These are phyloP conservation scores for Nerophis lumbriciformis DNA, from an alignment of 2,113 vertebrate genomes.

Conservation along the genomic window DNA sequence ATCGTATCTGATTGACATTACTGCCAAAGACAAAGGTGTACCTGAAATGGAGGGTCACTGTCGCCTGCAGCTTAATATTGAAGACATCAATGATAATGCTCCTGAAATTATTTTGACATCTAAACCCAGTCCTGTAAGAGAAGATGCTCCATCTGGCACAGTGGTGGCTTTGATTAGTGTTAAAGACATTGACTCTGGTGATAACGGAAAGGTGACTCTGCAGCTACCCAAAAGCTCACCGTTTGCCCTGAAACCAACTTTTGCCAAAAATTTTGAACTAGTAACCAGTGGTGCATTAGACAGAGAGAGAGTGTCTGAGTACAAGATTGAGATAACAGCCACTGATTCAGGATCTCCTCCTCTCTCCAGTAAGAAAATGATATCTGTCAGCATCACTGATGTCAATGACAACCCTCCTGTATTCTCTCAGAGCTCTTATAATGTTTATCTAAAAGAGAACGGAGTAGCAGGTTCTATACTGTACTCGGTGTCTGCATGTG, in stretches of 20 bases:
- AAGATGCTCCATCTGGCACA: conserved; percentile 52
- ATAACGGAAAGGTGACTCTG: conserved; percentile 53
- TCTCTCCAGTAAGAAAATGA: conserved; percentile 65
- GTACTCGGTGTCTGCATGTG: conserved; percentile 63
- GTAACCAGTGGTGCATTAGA: conserved; percentile 43
- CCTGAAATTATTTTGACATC: conserved; percentile 65
- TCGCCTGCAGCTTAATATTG: conserved; percentile 59
- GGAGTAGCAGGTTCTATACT: conserved; percentile 40
- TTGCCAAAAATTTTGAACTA: conserved; percentile 59
- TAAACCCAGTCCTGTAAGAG: conserved; percentile 36
- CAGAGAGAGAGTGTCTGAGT: conserved; percentile 36
- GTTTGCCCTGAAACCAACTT: conserved; percentile 42
- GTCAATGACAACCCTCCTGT: conserved; percentile 76
- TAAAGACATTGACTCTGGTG: conserved; percentile 51
- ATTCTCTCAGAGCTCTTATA: conserved; percentile 62
- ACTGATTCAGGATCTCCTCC: conserved; percentile 72
- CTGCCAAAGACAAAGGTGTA: conserved; percentile 60
- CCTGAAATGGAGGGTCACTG: conserved; percentile 60
- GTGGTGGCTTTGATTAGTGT: conserved; percentile 62
- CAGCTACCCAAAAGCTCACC: conserved; percentile 19
- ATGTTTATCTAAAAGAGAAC: conserved; percentile 57
- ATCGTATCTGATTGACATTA: conserved; percentile 51
- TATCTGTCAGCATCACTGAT: conserved; percentile 71
- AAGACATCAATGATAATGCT: conserved; percentile 67
- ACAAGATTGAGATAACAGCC: conserved; percentile 61